These are phyloP conservation scores for Agrotis exclamationis DNA, from an alignment of 2,888 invertebrate species.

Conservation along the genomic window DNA sequence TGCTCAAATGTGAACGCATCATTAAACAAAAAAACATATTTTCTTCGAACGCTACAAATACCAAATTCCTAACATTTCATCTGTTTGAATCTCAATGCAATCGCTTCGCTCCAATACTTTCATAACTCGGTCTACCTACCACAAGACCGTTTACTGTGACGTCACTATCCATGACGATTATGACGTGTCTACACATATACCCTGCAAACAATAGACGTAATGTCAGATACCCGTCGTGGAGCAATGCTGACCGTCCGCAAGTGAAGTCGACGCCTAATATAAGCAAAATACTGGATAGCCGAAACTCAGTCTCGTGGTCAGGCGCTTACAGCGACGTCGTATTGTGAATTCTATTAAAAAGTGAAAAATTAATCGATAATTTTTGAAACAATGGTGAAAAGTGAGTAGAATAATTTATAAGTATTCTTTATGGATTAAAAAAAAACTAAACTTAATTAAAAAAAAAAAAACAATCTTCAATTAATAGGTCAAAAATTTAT, in stretches of 20 bases:
- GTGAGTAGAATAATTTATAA: constrained; percentile 64
- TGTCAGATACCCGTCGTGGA: constrained; percentile 16
- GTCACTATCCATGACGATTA: constrained; percentile 29
- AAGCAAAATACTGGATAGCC: constrained; percentile 49
- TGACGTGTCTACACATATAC: constrained; percentile 12
- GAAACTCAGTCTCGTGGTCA: constrained; percentile 56
- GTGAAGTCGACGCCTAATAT: constrained; percentile 43
- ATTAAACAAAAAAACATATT: too few species aligned
- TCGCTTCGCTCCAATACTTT: constrained; percentile 19
- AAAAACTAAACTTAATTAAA: background rate
- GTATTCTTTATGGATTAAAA: background rate
- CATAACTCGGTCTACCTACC: constrained; percentile 12
- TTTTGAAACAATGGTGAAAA: constrained; percentile 65
- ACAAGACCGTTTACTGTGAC: constrained; percentile 19
- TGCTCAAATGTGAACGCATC: too few species aligned
- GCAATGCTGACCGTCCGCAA: constrained; percentile 20
- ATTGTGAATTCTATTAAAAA: constrained; percentile 35
- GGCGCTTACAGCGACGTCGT: constrained; percentile 54
- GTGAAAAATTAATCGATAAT: constrained; percentile 44
- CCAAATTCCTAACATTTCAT: too few species aligned
- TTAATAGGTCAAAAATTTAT: background rate
- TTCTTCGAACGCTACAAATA: too few species aligned
- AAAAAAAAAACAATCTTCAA: too few species aligned
- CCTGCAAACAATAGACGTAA: constrained; percentile 19
- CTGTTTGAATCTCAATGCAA: too few species aligned